Conservation (phyloP, 2,113 vertebrate genomes). For the Callopanchax toddi region DNA sequence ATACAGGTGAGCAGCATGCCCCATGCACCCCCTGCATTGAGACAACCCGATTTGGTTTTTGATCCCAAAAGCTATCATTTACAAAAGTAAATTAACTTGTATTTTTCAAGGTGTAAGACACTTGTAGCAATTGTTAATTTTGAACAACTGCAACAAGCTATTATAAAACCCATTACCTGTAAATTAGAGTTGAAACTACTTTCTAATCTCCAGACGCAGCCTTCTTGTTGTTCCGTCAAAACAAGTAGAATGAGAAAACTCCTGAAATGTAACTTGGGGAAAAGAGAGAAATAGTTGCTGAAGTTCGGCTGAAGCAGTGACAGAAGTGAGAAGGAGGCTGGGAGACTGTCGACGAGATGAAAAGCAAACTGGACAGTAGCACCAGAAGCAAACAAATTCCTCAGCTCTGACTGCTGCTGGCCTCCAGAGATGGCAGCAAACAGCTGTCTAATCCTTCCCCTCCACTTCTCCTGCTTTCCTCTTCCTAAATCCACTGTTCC, state of each 20-base stretch:
- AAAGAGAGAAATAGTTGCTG: background rate
- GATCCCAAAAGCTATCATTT: background rate
- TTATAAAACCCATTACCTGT: background rate
- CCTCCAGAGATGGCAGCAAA: conserved; percentile 65
- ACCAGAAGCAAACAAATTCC: conserved; percentile 61
- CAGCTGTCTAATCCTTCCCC: conserved; percentile 63
- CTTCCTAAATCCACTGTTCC: background rate
- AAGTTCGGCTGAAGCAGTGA: conserved; percentile 5
- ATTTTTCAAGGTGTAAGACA: background rate
- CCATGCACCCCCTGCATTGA: too few species aligned
- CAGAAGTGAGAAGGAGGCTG: background rate
- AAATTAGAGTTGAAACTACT: background rate
- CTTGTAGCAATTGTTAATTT: background rate
- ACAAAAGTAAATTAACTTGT: background rate
- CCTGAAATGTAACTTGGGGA: background rate
- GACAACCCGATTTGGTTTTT: too few species aligned
- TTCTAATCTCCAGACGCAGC: background rate
- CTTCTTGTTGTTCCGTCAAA: background rate
- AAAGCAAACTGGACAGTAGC: conserved; percentile 48
- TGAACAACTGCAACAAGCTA: background rate
- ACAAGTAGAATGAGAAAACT: background rate
- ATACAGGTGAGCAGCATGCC: too few species aligned
- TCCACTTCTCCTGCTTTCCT: conserved; percentile 26
- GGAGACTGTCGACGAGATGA: conserved; percentile 36
- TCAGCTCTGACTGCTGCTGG: conserved; percentile 56